Percentiles rank a stretch among this genome's conserved stretches.
These are phyloP conservation scores for Beroe ovata DNA, from an alignment of 37 sponge, comb jelly and placozoan genomes.

Conservation along the genomic window DNA sequence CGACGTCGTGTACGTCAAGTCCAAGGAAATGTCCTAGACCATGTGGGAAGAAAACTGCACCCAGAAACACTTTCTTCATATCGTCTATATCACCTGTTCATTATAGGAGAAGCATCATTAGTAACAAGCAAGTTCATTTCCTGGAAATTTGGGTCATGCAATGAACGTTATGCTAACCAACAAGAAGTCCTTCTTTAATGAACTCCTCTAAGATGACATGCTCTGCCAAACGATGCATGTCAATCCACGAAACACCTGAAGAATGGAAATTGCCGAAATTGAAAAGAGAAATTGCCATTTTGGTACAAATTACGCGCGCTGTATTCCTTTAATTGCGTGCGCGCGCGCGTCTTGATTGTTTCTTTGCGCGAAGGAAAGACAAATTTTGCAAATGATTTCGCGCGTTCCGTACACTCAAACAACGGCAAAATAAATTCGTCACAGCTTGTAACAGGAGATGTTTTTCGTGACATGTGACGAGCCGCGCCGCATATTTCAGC, in stretches of 20 bases:
- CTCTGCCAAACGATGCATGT: conserved; percentile 94
- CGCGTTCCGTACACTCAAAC: neutral
- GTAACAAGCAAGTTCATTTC: no score
- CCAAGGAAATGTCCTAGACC: conserved; percentile 99
- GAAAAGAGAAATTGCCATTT: neutral
- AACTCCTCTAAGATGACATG: conserved; percentile 77
- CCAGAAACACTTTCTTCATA: conserved; percentile 70
- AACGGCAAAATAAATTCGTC: neutral
- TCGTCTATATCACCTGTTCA: neutral
- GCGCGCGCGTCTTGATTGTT: neutral
- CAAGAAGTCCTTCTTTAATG: conserved; percentile 77
- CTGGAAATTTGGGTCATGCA: no score
- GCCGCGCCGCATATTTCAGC: no score
- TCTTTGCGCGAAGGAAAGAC: neutral
- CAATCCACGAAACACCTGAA: conserved; percentile 87
- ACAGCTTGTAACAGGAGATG: no score
- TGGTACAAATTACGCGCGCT: neutral
- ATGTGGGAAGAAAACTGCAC: conserved; percentile 97
- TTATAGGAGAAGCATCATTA: no score
- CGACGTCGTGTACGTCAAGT: conserved; percentile 94
- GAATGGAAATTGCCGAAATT: neutral
- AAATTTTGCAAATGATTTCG: neutral
- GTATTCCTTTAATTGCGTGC: neutral
- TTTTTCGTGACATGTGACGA: no score
- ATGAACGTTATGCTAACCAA: no score